Base-by-base conservation (phyloP, 2,797 vertebrate genomes). In the Chelidonichthys spinosus region DNA sequence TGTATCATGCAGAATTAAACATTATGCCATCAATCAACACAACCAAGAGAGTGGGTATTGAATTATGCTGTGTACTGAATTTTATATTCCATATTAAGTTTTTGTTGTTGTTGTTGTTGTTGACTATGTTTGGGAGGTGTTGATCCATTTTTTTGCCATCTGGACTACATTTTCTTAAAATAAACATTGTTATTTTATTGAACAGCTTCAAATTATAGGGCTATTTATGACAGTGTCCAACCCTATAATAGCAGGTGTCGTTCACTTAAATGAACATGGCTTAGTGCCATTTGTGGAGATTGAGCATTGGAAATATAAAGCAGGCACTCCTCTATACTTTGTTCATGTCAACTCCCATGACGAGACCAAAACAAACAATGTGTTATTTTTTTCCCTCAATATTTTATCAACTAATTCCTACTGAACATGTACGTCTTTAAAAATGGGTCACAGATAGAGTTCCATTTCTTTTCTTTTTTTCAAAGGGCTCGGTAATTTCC, bases 1-100 rank as follows among this genome's bases (percentile, higher is more conserved):
- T 47, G 25, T 56, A 5, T 17, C 17, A 67, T 50, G 53, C 53
- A 64, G 32, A 82, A 62, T 60, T 70, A 50, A 59, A 63, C 10
- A 49, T 58, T 49, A 43, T 2, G 33, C 17, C 18, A 68, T 64
- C 25, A 66, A 50, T 61, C 63, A 68, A 54, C 32, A 50, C 10
- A 25, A 46, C 5, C 32, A n/a, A 33, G 39, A 53, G 43, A 37
- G 37, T 39, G 11, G n/a, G 10, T 39, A n/a, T 36, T 74, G 42
- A 72, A 71, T 64, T 49, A 67, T 66, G 14, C 39, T 11, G 7
- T 64, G 9, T 33, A 9, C 40, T 64, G n/a, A 61, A 50, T 68
- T 49, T 64, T 43, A 49, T 18, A 54, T 69, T 9, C 2, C 2
- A 5, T 52, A 17, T 47, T 25, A 25, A 25, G 25, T 32, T 8